A percentile compares a stretch with the other conserved stretches of the same genome.
Evolutionary conservation across 2,113 vertebrate species (phyloP).

Genomic region (Poeciliopsis turrubarensis): DNA sequence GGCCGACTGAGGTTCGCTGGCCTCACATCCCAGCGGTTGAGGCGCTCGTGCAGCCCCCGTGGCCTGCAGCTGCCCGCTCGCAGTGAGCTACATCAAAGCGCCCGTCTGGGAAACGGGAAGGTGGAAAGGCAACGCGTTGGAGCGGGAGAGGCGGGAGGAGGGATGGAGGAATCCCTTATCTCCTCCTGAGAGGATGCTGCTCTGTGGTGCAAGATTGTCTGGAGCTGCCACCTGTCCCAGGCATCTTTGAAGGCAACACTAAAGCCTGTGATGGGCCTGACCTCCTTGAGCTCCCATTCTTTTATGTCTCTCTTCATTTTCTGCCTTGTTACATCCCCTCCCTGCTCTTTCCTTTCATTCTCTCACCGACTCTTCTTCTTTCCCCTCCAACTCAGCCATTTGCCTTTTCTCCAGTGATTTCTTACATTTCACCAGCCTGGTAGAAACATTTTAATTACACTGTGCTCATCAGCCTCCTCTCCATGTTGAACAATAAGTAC

Average conservation of each 20-base stretch:
- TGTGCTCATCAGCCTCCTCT: slow-evolving; percentile 64
- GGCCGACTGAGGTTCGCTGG: slow-evolving; percentile 78
- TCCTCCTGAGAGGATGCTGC: slow-evolving; percentile 87
- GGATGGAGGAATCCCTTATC: slow-evolving; percentile 96
- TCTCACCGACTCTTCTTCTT: slow-evolving; percentile 21
- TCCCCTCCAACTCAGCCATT: slow-evolving; percentile 38
- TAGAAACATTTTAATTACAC: slow-evolving; percentile 76
- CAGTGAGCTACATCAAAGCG: slow-evolving; percentile 95
- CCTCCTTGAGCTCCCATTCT: slow-evolving; percentile 96
- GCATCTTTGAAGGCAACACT: slow-evolving; percentile 97
- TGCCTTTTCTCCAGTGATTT: slow-evolving; percentile 51
- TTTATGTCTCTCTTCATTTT: slow-evolving; percentile 99
- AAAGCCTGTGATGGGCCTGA: slow-evolving; percentile 98
- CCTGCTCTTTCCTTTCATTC: slow-evolving; percentile 7
- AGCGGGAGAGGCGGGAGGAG: slow-evolving; percentile 30
- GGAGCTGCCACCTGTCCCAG: slow-evolving; percentile 99
- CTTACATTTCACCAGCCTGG: slow-evolving; percentile 66
- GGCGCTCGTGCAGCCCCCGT: slow-evolving; percentile 49
- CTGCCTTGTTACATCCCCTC: slow-evolving; percentile 89
- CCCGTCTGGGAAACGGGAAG: slow-evolving; percentile 62
- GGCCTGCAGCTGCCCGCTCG: slow-evolving; percentile 78
- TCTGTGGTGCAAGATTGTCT: slow-evolving; percentile 92
- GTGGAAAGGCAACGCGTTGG: slow-evolving; percentile 39
- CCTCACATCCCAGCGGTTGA: slow-evolving; percentile 86
- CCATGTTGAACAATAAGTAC: slow-evolving; percentile 62